A percentile compares a stretch with the other conserved stretches of the same genome.
Evolutionary conservation across 2,113 vertebrate species (phyloP).

Genomic region (Eublepharis macularius): DNA sequence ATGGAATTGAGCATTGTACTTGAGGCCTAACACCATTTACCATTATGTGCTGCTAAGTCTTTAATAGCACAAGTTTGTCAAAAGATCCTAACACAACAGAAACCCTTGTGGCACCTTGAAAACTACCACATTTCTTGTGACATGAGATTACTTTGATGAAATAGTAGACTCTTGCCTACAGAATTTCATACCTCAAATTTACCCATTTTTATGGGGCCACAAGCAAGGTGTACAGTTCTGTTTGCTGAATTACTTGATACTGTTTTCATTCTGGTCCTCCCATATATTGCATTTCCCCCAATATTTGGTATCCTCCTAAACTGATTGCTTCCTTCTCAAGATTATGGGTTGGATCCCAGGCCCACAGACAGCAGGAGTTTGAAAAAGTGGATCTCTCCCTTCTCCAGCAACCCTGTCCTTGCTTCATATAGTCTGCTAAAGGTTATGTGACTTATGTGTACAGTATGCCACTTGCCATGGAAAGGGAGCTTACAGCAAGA

Average conservation of each 20-base stretch:
- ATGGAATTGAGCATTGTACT: not conserved
- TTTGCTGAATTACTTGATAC: not conserved
- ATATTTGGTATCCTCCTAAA: not conserved
- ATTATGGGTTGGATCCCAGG: not conserved
- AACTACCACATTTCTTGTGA: not conserved
- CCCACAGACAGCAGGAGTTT: no score
- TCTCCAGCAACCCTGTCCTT: no score
- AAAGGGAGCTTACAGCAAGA: no score
- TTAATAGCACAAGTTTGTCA: not conserved
- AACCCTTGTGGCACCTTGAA: not conserved
- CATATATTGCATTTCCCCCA: not conserved
- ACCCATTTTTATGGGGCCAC: not conserved
- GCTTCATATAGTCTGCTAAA: no score
- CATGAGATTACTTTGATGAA: no score
- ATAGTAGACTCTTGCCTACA: no score
- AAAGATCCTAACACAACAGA: not conserved
- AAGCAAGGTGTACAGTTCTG: not conserved
- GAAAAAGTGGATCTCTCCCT: no score
- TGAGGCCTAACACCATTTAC: not conserved
- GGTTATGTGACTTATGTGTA: no score
- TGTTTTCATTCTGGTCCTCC: not conserved
- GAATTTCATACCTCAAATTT: no score
- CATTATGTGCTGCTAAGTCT: not conserved
- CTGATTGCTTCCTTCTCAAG: not conserved
- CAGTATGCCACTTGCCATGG: no score